Conservation (phyloP, 2,113 vertebrate species). For the Columbina picui region DNA sequence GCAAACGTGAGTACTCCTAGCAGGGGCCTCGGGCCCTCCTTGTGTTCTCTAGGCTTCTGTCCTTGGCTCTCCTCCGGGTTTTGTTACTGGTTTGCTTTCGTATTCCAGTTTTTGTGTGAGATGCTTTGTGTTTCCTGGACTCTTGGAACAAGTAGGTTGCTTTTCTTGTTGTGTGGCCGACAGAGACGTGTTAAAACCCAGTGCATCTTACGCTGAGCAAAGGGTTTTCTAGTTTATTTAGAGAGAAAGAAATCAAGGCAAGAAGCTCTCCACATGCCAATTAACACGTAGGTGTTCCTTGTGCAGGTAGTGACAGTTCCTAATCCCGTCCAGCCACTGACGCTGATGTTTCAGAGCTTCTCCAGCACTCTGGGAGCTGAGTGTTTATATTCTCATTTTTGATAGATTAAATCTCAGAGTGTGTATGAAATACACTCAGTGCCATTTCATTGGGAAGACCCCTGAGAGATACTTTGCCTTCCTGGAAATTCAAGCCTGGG, state of each 20-base stretch:
- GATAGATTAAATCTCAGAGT: background rate
- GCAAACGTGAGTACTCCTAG: slow-evolving; percentile 83
- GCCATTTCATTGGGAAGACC: background rate
- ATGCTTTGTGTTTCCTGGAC: background rate
- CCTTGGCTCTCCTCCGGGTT: background rate
- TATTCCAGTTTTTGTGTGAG: background rate
- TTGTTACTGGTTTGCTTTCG: background rate
- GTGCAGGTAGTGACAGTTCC: background rate
- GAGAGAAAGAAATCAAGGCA: background rate
- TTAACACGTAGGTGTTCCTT: background rate
- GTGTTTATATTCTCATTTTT: background rate
- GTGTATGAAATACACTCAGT: background rate
- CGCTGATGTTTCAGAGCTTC: background rate
- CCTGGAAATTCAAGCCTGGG: background rate
- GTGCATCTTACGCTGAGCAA: background rate
- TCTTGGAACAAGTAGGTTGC: background rate
- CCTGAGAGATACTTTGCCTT: background rate
- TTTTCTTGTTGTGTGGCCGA: background rate
- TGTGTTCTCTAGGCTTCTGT: background rate
- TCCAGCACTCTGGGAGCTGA: background rate
- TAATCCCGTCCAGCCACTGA: background rate
- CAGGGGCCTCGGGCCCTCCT: accelerated
- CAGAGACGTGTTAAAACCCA: background rate
- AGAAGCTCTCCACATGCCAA: background rate
- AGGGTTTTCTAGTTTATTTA: background rate